Base-by-base conservation (phyloP, 2,113 vertebrate genomes). In the Tinamus guttatus region DNA sequence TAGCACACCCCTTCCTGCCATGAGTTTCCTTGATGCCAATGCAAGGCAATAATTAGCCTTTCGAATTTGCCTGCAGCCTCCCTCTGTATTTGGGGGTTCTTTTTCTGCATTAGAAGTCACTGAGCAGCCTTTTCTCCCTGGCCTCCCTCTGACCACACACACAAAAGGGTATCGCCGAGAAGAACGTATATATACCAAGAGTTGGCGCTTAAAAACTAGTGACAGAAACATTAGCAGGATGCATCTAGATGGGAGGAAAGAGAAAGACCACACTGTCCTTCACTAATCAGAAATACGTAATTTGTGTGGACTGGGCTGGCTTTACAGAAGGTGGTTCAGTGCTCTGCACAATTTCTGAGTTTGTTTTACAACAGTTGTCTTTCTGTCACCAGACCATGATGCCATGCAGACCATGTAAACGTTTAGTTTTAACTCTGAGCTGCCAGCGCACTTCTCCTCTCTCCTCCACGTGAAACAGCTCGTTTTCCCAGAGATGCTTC, bases 331-430 rank as follows among this genome's bases (percentile, higher is more conserved):
- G 27, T 8, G 16, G n/a, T 25, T 17, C 8, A 22, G 16, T 49
- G 34, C 13, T 49, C 24, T 16, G 8, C 45, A 49, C 21, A 51
- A 51, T 47, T 32, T 47, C 10, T 0, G 13, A 49, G 0, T 58
- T 62, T 58, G 34, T 18, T 58, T 51, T 58, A 60, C 47, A 87
- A 76, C 19, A 70, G 19, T 30, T 5, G 2, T 27, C 32, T 62
- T 65, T 59, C n/a, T 4, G 8, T 11, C 68, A 56, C 28, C 51
- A 4, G 28, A 84, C 17, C 22, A 4, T 2, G 7, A 52, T 20
- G 40, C 3, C 11, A 32, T 1, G 0, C n/a, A 28, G 2, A 58
- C 49, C 49, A 49, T 24, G 49, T 22, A 49, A 49, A 36, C 36
- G 41, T 67, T 32, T 20, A 41, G 36, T 24, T 21, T 54, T 9